These are phyloP conservation scores for Melikaiella ostensackeni DNA, from an alignment of 2,888 invertebrate species.

Conservation along the genomic window DNA sequence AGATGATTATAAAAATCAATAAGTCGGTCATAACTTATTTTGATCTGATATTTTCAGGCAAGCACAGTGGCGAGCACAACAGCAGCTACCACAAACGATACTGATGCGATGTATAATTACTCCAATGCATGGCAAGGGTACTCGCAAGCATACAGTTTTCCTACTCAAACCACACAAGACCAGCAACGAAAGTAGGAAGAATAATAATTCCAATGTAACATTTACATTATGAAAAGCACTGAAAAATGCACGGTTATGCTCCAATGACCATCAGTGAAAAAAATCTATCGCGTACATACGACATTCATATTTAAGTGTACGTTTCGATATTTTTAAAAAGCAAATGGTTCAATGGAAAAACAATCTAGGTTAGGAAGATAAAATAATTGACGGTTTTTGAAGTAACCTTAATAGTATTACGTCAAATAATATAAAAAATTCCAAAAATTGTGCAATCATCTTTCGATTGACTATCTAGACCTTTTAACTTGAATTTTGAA, in stretches of 20 bases:
- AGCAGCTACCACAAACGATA: neutral
- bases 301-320: constrained; percentile 28
- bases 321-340: constrained; percentile 19
- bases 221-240: constrained; percentile 35
- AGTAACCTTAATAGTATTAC: neutral
- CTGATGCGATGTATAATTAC: constrained; percentile 13
- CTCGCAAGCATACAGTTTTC: constrained; percentile 5
- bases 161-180: constrained; percentile 14
- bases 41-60: neutral
- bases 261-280: neutral
- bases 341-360: constrained; percentile 28
- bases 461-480: constrained; percentile 2
- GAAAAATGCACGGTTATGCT: constrained; percentile 4
- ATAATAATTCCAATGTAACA: constrained; percentile 32
- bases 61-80: constrained; percentile 4
- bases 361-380: constrained; percentile 26
- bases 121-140: constrained; percentile 4
- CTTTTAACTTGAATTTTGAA: neutral
- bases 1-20: neutral
- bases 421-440: constrained; percentile 4
- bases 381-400: constrained; percentile 3
- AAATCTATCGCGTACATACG: constrained; percentile 13
- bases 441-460: neutral
- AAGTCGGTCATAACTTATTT: neutral
- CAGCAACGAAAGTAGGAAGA: constrained; percentile 32